Base-by-base conservation (phyloP, 1,140 invertebrate genomes). In the Cydia amplana region DNA sequence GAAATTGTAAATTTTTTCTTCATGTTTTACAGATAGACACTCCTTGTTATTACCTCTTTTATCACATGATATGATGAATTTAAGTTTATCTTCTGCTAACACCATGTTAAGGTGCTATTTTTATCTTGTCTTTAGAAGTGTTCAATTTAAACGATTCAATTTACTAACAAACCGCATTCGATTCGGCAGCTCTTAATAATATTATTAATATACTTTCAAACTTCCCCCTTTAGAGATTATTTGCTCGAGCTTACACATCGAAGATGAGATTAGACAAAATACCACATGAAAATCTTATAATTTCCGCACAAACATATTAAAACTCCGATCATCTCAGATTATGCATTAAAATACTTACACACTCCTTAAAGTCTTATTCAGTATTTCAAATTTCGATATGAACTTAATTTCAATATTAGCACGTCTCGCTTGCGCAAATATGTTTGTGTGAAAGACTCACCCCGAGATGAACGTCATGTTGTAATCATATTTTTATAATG, bases 401-500 rank as follows among this genome's bases (percentile, higher is more conserved):
- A 23, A 60, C 20, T 18, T 60, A 3, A 60, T 60, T 55, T 55
- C n/a, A 60, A 23, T 20, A 2, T 55, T 18, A 18, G 16, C 51
- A 18, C 49, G 7, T 4, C 12, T 55, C 36, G 36, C 36, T 18
- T 55, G n/a, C 16, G 51, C n/a, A 55, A 55, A n/a, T 14, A 18
- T 55, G 9, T 55, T 6, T 18, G 4, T 2, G 51, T n/a, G 46
- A 49, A 46, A 14, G 43, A 16, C 43, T 43, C 0, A 46, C 4
- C 43, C 2, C 12, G 2, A 46, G 12, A 46, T 43, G 12, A 12
- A 43, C 16, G 46, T 16, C 51, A 18, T n/a, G 6, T 55, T 60
- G 51, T 1, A n/a, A 23, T 60, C 18, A 60, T 60, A 10, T 20
- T 60, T 80, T 81, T 81, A 78, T 81, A 55, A 64, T 74, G 78